Percentiles rank a stretch among this genome's conserved stretches.
These are phyloP conservation scores for Cetoscarus ocellatus DNA, from an alignment of 2,797 vertebrate species.

Conservation along the genomic window DNA sequence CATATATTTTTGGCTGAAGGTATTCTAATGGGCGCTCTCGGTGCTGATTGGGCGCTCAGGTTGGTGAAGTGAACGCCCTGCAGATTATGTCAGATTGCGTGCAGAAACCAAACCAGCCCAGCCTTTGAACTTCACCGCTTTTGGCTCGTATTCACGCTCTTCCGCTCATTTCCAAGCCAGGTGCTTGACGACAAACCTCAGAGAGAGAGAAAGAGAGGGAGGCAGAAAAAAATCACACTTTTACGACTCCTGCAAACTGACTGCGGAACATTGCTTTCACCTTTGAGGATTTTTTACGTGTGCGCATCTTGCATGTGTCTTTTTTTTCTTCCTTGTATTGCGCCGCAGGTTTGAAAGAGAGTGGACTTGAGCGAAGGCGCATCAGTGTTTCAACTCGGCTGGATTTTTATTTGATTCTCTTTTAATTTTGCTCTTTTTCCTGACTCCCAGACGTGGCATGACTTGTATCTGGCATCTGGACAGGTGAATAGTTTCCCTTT, in stretches of 20 bases:
- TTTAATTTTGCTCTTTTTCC: constrained; percentile 55
- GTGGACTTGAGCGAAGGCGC: constrained; percentile 66
- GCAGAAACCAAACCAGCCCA: constrained; percentile 90
- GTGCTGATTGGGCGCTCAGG: constrained; percentile 93
- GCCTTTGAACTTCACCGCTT: constrained; percentile 97
- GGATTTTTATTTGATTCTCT: constrained; percentile 76
- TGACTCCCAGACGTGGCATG: constrained; percentile 80
- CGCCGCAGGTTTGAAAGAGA: constrained; percentile 58
- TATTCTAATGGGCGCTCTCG: constrained; percentile 83
- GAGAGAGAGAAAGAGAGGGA: constrained; percentile 65
- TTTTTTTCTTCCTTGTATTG: constrained; percentile 21
- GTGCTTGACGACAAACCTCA: constrained; percentile 89
- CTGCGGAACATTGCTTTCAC: constrained; percentile 81
- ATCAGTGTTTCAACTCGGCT: constrained; percentile 66
- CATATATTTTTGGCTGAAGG: constrained; percentile 84
- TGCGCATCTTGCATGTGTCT: constrained; percentile 64
- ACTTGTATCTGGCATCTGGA: constrained; percentile 75
- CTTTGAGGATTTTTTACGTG: constrained; percentile 84
- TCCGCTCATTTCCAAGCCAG: constrained; percentile 91
- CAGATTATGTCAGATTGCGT: constrained; percentile 95
- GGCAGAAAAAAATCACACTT: constrained; percentile 65
- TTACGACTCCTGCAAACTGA: constrained; percentile 73
- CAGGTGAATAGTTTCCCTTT: constrained; percentile 82
- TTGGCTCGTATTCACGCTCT: constrained; percentile 89
- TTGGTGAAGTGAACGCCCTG: constrained; percentile 92